Base-by-base conservation (phyloP, 2,888 invertebrate species). In the Chrysina gloriosa region DNA sequence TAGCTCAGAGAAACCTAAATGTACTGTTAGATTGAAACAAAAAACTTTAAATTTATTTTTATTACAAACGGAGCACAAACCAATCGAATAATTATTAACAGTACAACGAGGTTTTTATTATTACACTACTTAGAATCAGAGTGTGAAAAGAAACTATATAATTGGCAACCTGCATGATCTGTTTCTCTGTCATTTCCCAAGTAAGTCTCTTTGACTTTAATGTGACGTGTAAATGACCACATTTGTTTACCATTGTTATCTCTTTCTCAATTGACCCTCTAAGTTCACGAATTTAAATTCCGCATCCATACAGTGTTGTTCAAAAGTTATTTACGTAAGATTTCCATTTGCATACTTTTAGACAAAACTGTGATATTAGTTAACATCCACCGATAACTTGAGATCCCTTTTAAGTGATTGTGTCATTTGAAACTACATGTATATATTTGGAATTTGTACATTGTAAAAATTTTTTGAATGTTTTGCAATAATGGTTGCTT, bases 181-280 rank as follows among this genome's bases (percentile, higher is more conserved):
- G 76, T 76, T 74, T 73, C 72, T 73, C 54, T 68, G 63, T 71
- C 58, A 42, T 65, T 73, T 72, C 25, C 73, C 73, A 65, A 75
- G n/a, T n/a, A n/a, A n/a, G 82, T 83, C 82, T 82, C 83, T 82
- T 81, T 83, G 83, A 82, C 82, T 82, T 83, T 82, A 82, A 71
- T 56, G 42, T 27, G 27, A 29, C 23, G 34, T 27, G 31, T 39
- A 54, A 52, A 2, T 63, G 7, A 42, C 34, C 5, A 27, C 47
- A 63, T 31, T 48, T 47, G 48, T 63, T 31, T 48, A 31, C 23
- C 42, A 47, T 42, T 21, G 9, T 63, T 34, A 65, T 36, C 23
- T 21, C 36, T 36, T n/a, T n/a, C n/a, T n/a, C n/a, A n/a, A n/a
- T n/a, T n/a, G n/a, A 39, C 39, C 39, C 16, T 7, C 39, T 3